Evolutionary conservation across 2,797 vertebrate species (phyloP), one percentile per base, ranked within the genome.

Genomic region (Meriones psammophilus): DNA sequence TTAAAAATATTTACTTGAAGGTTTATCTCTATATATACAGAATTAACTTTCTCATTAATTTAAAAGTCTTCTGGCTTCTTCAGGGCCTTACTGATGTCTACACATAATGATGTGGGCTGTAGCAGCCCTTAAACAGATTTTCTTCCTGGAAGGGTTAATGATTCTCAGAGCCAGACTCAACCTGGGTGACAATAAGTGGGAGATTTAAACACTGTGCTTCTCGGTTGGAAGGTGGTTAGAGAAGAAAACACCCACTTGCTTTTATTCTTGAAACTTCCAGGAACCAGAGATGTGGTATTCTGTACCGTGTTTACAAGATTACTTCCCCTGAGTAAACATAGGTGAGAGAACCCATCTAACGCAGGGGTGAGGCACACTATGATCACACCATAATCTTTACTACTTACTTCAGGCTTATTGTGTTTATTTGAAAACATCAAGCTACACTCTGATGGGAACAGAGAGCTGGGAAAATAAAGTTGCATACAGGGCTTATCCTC

Each of bases 381-480:
- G 76, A 74, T 79, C 50, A 81, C 76, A 58, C 66, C 22, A 2
- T 10, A 36, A 26, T 54, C 36, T 54, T 71, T 24, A 26, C 54
- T 60, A n/a, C 73, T 81, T 68, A 62, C 46, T 85, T 56, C 36
- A 77, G 56, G 4, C 3, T 91, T 62, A 1, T 30, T 26, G 42
- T 12, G n/a, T 78, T 77, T 88, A 56, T 81, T 93, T 79, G 80
- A 91, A 92, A 95, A 85, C 60, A 22, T 56, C 46, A 88, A 54
- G 3, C 26, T 60, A 15, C n/a, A 71, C 56, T 92, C 36, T 36
- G 50, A 28, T 42, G 76, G 66, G 42, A 94, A 66, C n/a, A 86
- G n/a, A 60, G 62, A 92, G 22, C 60, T 76, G 6, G 33, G 58
- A 74, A 87, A 88, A 78, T 10, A 39, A 39, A 24, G 20, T 9